Conservation (phyloP, 2,797 vertebrate species). For the Borostomias antarcticus region DNA sequence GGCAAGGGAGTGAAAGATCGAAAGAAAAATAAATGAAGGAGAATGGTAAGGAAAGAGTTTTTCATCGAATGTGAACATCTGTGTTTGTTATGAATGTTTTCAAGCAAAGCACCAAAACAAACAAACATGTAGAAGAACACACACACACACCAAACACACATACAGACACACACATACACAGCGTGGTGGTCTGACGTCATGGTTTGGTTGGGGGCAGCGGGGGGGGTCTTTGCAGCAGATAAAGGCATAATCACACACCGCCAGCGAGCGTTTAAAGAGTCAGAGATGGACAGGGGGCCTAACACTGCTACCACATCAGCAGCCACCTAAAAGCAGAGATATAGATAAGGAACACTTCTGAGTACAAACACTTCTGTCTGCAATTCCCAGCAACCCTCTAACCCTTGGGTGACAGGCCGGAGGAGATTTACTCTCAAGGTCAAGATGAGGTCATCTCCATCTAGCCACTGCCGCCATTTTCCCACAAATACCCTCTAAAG, state of each 20-base stretch:
- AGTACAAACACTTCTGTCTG: slow-evolving; percentile 42
- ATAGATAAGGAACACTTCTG: too few relatives aligned
- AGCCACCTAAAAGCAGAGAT: slow-evolving; percentile 48
- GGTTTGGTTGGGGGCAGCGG: slow-evolving; percentile 51
- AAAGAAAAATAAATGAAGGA: background rate
- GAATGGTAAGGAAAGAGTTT: slow-evolving; percentile 57
- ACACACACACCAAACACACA: slow-evolving; percentile 7
- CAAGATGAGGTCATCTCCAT: slow-evolving; percentile 40
- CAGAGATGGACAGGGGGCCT: slow-evolving; percentile 55
- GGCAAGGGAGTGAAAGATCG: background rate
- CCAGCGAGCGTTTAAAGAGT: slow-evolving; percentile 54
- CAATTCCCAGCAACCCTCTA: slow-evolving; percentile 37
- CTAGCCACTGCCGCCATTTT: slow-evolving; percentile 9
- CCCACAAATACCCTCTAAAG: slow-evolving; percentile 2
- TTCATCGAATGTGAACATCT: slow-evolving; percentile 61
- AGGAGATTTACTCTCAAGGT: slow-evolving; percentile 61
- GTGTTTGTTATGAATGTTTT: slow-evolving; percentile 60
- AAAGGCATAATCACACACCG: slow-evolving; percentile 44
- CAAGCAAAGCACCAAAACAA: slow-evolving; percentile 46
- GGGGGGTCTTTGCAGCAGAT: slow-evolving; percentile 51
- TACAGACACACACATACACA: slow-evolving; percentile 13
- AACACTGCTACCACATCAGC: slow-evolving; percentile 55
- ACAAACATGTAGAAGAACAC: slow-evolving; percentile 5
- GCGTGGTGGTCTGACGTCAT: slow-evolving; percentile 53
- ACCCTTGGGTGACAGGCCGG: slow-evolving; percentile 54